Percentiles rank a stretch among this genome's conserved stretches.
Evolutionary conservation across 2,797 vertebrate genomes (phyloP).

Genomic region (Hylomyscus alleni): DNA sequence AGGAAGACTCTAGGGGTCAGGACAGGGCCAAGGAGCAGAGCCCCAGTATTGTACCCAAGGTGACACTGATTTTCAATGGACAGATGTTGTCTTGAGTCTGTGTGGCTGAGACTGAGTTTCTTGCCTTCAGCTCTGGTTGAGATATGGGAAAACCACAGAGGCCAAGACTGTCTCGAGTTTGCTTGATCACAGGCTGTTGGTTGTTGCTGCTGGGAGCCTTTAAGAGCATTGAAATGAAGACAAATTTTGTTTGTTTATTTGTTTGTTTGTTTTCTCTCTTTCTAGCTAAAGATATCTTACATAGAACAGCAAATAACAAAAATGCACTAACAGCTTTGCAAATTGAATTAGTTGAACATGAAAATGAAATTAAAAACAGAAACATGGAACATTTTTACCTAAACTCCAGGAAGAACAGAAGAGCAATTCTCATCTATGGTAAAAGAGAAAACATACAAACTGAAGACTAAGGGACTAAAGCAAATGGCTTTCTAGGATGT

Average conservation of each 20-base stretch:
- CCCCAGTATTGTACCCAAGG: not conserved
- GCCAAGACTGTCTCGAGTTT: not conserved
- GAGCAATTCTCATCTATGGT: not conserved
- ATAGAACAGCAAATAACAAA: constrained; percentile 71
- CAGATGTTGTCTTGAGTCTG: not conserved
- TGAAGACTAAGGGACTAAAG: constrained; percentile 42
- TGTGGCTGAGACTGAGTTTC: no score
- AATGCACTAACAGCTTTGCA: constrained; percentile 34
- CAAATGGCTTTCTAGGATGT: constrained; percentile 39
- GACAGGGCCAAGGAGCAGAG: not conserved
- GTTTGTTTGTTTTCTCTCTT: not conserved
- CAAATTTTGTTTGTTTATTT: not conserved
- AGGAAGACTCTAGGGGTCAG: not conserved
- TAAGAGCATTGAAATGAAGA: not conserved
- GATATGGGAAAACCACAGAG: not conserved
- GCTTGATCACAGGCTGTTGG: not conserved
- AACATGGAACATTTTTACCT: not conserved
- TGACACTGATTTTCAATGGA: not conserved
- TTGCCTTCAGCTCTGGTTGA: not conserved
- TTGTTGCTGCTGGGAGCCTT: not conserved
- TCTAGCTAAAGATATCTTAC: not conserved
- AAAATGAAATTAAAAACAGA: constrained; percentile 34
- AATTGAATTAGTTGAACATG: constrained; percentile 39
- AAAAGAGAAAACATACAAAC: not conserved
- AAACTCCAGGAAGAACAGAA: constrained; percentile 33